phyloP scores from a whole-genome alignment of 1,140 invertebrate genomes.

The Prorops nasuta region DNA sequence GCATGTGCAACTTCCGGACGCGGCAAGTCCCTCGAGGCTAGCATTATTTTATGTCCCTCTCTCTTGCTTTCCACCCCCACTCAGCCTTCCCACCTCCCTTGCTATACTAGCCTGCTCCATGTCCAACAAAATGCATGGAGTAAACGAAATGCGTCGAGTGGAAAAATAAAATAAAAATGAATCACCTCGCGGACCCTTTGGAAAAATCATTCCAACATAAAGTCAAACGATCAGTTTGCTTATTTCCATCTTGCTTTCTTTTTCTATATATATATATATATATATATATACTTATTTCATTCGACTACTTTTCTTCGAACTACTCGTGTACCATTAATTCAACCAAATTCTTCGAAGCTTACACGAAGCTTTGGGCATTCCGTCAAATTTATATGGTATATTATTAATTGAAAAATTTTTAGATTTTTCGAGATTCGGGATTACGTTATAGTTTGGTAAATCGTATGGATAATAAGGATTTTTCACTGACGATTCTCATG shows the following conservation, averaged over 20 bases:
- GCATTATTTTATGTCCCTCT: conserved; percentile 35
- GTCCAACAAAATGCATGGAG: not conserved
- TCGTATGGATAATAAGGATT: no score
- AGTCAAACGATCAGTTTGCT: conserved; percentile 32
- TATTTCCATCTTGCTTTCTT: conserved; percentile 29
- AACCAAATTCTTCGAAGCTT: no score
- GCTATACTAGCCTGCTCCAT: conserved; percentile 4
- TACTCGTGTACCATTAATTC: no score
- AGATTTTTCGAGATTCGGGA: no score
- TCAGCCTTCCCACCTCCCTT: conserved; percentile 9
- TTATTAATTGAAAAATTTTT: no score
- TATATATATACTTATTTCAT: not conserved
- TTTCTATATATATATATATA: not conserved
- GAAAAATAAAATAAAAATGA: conserved; percentile 19
- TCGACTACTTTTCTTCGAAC: not conserved
- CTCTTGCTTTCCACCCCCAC: conserved; percentile 10
- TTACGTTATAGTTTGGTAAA: no score
- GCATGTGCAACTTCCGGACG: not conserved
- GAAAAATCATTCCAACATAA: conserved; percentile 6
- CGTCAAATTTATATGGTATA: no score
- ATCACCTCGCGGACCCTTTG: not conserved
- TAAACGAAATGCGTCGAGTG: conserved; percentile 18
- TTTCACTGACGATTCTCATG: no score
- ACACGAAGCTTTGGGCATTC: no score
- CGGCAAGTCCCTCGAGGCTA: conserved; percentile 22